Evolutionary conservation across 2,888 invertebrate species (phyloP).

Genomic region (Eilema sororculum): DNA sequence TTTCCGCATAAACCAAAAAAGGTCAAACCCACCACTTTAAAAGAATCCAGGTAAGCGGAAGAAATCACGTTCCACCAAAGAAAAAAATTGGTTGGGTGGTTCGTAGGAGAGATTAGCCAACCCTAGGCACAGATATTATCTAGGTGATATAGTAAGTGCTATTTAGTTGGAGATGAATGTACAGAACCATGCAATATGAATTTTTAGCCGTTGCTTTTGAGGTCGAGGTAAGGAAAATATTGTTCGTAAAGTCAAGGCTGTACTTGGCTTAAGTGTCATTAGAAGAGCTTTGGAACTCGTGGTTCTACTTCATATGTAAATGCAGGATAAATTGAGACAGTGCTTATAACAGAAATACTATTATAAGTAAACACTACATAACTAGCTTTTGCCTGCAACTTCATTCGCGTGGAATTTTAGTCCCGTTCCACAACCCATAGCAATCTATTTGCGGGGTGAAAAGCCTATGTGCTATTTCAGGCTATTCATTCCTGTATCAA

Average conservation of each 20-base stretch:
- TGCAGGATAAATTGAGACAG: not conserved
- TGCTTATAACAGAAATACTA: not conserved
- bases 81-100: not conserved
- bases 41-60: no score
- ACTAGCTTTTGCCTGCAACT: no score
- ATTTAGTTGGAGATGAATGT: not conserved
- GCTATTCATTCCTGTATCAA: no score
- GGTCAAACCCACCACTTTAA: no score
- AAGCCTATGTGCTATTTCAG: no score
- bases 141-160: not conserved
- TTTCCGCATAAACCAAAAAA: no score
- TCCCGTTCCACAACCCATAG: no score
- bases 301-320: not conserved
- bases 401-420: no score
- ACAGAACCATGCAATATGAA: not conserved
- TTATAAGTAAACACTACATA: not conserved
- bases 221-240: not conserved
- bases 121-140: not conserved
- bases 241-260: not conserved
- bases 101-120: not conserved
- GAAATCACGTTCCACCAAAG: no score
- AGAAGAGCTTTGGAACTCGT: not conserved
- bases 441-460: no score
- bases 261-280: not conserved
- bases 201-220: not conserved